These are phyloP conservation scores for Steinernema scapterisci DNA, from an alignment of 2,888 invertebrate species.

Conservation along the genomic window DNA sequence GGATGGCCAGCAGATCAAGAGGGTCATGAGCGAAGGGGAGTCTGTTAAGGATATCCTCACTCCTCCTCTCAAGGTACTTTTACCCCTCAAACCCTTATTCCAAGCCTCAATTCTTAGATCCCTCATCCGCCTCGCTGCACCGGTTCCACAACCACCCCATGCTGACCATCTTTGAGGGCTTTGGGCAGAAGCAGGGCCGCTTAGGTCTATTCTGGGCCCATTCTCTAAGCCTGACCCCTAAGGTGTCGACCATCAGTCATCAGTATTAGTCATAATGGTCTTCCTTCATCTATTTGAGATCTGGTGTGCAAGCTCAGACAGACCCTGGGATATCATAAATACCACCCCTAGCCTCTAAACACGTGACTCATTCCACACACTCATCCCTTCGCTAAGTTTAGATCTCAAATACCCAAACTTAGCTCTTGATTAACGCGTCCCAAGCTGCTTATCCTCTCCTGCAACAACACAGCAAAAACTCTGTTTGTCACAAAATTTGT, in stretches of 20 bases:
- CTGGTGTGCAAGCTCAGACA: too few relatives aligned
- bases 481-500: neutral
- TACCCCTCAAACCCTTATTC: slow-evolving; percentile 41
- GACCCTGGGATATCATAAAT: too few relatives aligned
- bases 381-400: neutral
- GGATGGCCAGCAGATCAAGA: neutral
- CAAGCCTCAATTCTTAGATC: slow-evolving; percentile 38
- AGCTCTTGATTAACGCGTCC: too few relatives aligned
- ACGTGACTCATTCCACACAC: too few relatives aligned
- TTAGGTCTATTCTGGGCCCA: too few relatives aligned
- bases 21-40: neutral
- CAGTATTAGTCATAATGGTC: neutral
- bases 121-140: slow-evolving; percentile 44
- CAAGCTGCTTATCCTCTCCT: too few relatives aligned
- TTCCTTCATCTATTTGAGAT: too few relatives aligned
- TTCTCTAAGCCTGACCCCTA: slow-evolving; percentile 36
- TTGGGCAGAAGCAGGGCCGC: slow-evolving; percentile 33
- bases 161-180: slow-evolving; percentile 42
- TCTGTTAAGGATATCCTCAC: slow-evolving; percentile 57
- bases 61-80: slow-evolving; percentile 55
- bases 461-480: too few relatives aligned
- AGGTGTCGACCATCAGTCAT: neutral
- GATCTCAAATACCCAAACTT: too few relatives aligned
- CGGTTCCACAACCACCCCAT: slow-evolving; percentile 44
- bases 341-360: too few relatives aligned